These are phyloP conservation scores for Astur gentilis DNA, from an alignment of 2,113 vertebrate genomes.

Conservation along the genomic window DNA sequence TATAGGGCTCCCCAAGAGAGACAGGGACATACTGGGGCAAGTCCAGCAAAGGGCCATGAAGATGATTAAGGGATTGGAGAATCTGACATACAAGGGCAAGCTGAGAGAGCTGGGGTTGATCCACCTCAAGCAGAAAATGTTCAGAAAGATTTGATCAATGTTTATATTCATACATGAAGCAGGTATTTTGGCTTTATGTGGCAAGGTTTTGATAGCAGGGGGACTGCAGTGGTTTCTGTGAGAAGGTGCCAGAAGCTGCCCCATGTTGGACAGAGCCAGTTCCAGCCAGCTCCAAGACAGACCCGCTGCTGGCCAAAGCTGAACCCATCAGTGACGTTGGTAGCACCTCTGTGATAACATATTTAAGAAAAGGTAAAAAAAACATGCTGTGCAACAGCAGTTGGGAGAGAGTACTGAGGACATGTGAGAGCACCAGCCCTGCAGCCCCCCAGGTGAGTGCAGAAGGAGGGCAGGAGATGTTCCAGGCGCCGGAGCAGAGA, in stretches of 20 bases:
- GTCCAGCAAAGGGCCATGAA: background rate
- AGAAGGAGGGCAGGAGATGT: background rate
- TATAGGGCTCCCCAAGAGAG: background rate
- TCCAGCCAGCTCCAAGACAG: background rate
- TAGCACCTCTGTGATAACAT: background rate
- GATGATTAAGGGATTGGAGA: background rate
- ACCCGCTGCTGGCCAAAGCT: background rate
- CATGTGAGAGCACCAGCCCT: background rate
- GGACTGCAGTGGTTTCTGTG: background rate
- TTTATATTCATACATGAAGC: background rate
- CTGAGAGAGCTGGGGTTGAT: background rate
- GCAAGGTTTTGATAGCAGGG: background rate
- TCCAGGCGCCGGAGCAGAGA: background rate
- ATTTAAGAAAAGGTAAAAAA: background rate
- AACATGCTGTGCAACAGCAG: background rate
- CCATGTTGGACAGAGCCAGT: background rate
- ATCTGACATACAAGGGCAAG: background rate
- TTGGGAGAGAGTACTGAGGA: background rate
- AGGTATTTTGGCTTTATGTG: background rate
- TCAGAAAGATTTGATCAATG: background rate
- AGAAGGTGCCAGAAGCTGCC: background rate
- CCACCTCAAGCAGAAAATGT: background rate
- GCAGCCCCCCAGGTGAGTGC: background rate
- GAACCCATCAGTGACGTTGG: background rate
- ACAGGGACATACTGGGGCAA: background rate